Evolutionary conservation across 2,888 invertebrate genomes (phyloP).

Genomic region (Latrodectus hesperus): DNA sequence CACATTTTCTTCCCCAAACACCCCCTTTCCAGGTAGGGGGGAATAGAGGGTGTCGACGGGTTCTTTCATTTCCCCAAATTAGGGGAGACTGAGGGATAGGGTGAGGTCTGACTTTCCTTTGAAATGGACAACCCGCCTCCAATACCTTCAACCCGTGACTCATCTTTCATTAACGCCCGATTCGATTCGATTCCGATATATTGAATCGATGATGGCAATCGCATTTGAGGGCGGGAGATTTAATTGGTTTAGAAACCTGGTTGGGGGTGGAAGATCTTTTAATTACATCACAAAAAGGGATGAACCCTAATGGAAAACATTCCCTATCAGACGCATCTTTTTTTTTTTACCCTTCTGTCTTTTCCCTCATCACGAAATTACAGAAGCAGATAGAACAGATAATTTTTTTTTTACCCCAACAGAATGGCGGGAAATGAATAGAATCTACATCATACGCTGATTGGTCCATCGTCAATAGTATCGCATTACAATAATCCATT

Average conservation of each 20-base stretch:
- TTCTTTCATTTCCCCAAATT: conserved; percentile 37
- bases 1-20: background rate
- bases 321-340: conserved; percentile 40
- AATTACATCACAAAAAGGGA: conserved; percentile 35
- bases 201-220: conserved; percentile 45
- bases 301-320: conserved; percentile 33
- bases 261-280: conserved; percentile 28
- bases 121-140: background rate
- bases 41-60: conserved; percentile 38
- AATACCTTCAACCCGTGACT: conserved; percentile 28
- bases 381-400: conserved; percentile 1
- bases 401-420: background rate
- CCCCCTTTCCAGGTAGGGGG: conserved; percentile 13
- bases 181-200: conserved; percentile 44
- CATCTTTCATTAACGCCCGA: conserved; percentile 54
- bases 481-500: background rate
- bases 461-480: background rate
- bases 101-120: conserved; percentile 3
- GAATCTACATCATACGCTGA: background rate
- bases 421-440: background rate
- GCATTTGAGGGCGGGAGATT: conserved; percentile 24
- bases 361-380: too few relatives aligned
- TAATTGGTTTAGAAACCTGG: conserved; percentile 57
- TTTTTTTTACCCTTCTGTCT: background rate
- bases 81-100: conserved; percentile 29